Base-by-base conservation (phyloP, 2,113 vertebrate species). In the Sceloporus undulatus region DNA sequence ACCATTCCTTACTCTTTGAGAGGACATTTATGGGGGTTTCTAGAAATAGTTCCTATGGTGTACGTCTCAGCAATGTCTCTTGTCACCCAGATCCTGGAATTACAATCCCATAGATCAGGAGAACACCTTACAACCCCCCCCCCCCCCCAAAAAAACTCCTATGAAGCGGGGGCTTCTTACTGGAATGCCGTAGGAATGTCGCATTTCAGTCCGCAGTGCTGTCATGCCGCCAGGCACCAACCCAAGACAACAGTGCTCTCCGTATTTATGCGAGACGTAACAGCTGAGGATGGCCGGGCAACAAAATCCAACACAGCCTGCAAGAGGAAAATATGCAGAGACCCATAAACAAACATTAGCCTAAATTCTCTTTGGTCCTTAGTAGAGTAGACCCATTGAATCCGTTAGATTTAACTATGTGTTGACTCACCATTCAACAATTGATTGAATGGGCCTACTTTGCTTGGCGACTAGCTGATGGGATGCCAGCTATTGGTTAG, bases 151-250 rank as follows among this genome's bases (percentile, higher is more conserved):
- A 40, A 40, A 1, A 19, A 9, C 29, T 4, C 68, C 21, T 8
- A 71, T 29, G 73, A 76, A 77, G 23, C 10, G 6, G 18, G 29
- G n/a, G 5, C 29, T 21, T 6, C 5, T 86, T 70, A 98, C 97
- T 95, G 97, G 94, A 86, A 98, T 97, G 42, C 97, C 97, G 56
- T 97, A 98, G 1, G 97, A 97, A 88, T 97, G 93, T 82, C 97
- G 96, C 97, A 97, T 98, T 70, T 97, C 97, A 75, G 97, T 98
- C 87, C 97, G 95, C 87, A 97, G 85, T 14, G 97, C 97, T 5
- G 96, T 91, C 73, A 96, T 74, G 13, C 97, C 97, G 70, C 97
- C 97, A 16, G 85, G 85, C 70, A 97, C 48, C 80, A 91, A 94
- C 7, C 94, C 96, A 87, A 97, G 90, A 68, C 95, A 97, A 65